Evolutionary conservation across 2,888 invertebrate genomes (phyloP).

Genomic region (Trachelus stipa): DNA sequence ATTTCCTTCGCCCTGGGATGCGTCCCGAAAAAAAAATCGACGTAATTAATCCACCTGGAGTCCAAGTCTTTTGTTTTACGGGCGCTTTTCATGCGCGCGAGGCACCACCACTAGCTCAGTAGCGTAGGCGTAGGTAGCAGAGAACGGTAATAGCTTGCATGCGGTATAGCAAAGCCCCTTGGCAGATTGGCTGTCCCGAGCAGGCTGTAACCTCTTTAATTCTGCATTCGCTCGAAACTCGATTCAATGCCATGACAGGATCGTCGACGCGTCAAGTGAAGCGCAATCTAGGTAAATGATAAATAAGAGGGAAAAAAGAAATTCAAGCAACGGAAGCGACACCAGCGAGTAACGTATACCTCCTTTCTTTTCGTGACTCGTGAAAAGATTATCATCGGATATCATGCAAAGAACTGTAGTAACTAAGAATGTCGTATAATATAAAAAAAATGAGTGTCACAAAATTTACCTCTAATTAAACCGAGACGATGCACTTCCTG

Average conservation of each 20-base stretch:
- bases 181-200: conserved; percentile 28
- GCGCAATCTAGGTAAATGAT: background rate
- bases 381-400: background rate
- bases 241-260: conserved; percentile 20
- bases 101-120: background rate
- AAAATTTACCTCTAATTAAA: background rate
- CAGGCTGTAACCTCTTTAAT: conserved; percentile 29
- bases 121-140: background rate
- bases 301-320: background rate
- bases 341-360: background rate
- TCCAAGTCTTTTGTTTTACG: conserved; percentile 22
- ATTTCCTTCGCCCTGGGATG: background rate
- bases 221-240: conserved; percentile 30
- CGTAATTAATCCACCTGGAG: conserved; percentile 25
- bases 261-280: conserved; percentile 22
- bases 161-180: conserved; percentile 6
- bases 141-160: background rate
- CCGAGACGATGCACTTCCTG: background rate
- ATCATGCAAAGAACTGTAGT: background rate
- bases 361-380: background rate
- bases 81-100: conserved; percentile 23
- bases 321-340: background rate
- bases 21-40: background rate
- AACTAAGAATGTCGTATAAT: background rate
- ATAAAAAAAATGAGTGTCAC: background rate